phyloP scores from a whole-genome alignment of 2,888 invertebrate species.

The Yponomeuta cagnagella region DNA sequence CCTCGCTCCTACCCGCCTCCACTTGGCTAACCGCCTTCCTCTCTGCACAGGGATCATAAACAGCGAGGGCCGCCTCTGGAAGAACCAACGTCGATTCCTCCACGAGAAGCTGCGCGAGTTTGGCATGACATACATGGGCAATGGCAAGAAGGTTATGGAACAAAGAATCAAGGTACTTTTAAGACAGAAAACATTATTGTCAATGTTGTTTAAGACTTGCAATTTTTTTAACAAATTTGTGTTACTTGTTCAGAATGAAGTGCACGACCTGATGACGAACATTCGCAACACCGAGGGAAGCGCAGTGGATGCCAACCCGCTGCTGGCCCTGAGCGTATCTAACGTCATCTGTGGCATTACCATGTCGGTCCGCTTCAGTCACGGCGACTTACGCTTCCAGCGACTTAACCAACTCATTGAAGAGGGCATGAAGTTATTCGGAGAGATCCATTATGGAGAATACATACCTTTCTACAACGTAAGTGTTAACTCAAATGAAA shows the following conservation, averaged over 20 bases:
- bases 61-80: conserved; percentile 92
- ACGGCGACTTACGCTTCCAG: conserved; percentile 84
- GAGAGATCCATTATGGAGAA: conserved; percentile 87
- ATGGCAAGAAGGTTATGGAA: conserved; percentile 88
- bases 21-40: conserved; percentile 27
- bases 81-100: conserved; percentile 90
- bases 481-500: conserved; percentile 36
- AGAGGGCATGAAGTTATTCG: conserved; percentile 92
- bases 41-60: conserved; percentile 87
- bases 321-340: conserved; percentile 87
- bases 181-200: background rate
- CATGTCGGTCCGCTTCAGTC: conserved; percentile 90
- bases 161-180: conserved; percentile 85
- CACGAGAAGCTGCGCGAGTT: conserved; percentile 90
- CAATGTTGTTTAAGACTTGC: background rate
- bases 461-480: conserved; percentile 86
- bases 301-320: conserved; percentile 83
- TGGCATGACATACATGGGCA: conserved; percentile 91
- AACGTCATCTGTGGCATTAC: conserved; percentile 94
- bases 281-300: conserved; percentile 79
- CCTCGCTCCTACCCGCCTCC: conserved; percentile 32
- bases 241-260: conserved; percentile 77
- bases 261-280: conserved; percentile 81
- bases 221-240: background rate
- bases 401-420: conserved; percentile 91